Conservation (phyloP, 2,113 vertebrate genomes). For the Alligator sinensis region DNA sequence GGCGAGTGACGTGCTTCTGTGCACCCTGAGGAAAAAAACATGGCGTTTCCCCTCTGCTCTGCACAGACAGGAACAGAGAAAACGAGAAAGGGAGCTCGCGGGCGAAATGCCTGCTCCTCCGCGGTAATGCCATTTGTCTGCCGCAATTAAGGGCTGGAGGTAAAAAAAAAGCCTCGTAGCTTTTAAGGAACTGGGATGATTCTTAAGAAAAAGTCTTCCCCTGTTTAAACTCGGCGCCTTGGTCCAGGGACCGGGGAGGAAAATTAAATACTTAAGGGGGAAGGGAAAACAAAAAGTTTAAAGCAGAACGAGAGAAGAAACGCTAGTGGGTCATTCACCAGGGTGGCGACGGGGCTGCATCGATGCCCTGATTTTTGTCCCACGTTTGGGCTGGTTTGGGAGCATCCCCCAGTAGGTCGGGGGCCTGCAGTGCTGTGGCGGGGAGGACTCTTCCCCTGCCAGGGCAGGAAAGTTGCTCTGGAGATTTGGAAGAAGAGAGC, state of each 20-base stretch:
- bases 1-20: background rate
- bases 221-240: background rate
- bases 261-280: background rate
- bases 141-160: slow-evolving; percentile 12
- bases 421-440: slow-evolving; percentile 1
- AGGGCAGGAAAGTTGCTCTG: slow-evolving; percentile 14
- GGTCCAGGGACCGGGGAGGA: no score
- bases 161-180: slow-evolving; percentile 11
- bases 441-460: background rate
- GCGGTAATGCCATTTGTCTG: background rate
- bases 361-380: no score
- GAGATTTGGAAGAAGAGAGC: background rate
- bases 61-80: slow-evolving; percentile 3
- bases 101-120: background rate
- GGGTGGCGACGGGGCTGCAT: background rate
- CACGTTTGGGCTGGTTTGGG: background rate
- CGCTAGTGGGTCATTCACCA: background rate
- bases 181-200: background rate
- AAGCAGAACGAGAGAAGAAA: accelerated
- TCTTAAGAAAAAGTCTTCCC: background rate
- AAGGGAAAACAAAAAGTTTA: background rate
- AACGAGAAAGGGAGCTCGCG: background rate
- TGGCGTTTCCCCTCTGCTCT: background rate
- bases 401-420: slow-evolving; percentile 34
- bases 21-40: background rate